Percentiles rank a stretch among this genome's conserved stretches.
phyloP scores from a whole-genome alignment of 2,888 invertebrate species.

The Blera fallax region DNA sequence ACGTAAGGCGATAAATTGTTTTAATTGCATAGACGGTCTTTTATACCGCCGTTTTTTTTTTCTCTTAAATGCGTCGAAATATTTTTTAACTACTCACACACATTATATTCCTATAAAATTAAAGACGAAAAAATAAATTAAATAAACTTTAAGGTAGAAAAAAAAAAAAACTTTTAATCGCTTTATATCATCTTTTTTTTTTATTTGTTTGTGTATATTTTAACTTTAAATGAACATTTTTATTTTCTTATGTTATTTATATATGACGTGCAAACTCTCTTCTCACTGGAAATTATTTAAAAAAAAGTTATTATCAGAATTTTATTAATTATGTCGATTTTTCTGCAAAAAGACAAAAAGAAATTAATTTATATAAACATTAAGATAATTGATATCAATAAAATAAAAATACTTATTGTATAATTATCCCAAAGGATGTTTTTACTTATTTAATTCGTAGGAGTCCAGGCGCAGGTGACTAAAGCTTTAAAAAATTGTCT shows the following conservation, averaged over 20 bases:
- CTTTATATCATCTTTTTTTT: constrained; percentile 22
- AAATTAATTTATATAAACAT: constrained; percentile 66
- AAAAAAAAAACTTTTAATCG: constrained; percentile 60
- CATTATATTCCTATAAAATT: constrained; percentile 75
- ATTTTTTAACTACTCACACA: constrained; percentile 64
- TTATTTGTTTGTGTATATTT: constrained; percentile 44
- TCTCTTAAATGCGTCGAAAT: constrained; percentile 41
- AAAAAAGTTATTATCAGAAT: constrained; percentile 31
- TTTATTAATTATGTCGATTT: constrained; percentile 45
- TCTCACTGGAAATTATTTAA: constrained; percentile 54
- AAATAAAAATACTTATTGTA: constrained; percentile 70
- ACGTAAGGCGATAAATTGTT: constrained; percentile 39
- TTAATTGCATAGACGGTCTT: constrained; percentile 25
- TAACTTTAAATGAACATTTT: constrained; percentile 16
- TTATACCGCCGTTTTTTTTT: neutral
- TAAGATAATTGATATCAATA: constrained; percentile 69
- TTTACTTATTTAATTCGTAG: neutral
- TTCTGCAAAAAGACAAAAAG: constrained; percentile 22
- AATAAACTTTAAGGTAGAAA: constrained; percentile 67
- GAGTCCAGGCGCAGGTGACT: neutral
- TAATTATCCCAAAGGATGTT: constrained; percentile 36
- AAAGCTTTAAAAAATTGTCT: too few relatives aligned
- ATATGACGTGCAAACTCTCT: constrained; percentile 40
- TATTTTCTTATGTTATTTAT: constrained; percentile 48
- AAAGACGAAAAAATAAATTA: constrained; percentile 53